Evolutionary conservation across 2,797 vertebrate species (phyloP), one percentile per base, ranked within the genome.

Genomic region (Meriones psammophilus): DNA sequence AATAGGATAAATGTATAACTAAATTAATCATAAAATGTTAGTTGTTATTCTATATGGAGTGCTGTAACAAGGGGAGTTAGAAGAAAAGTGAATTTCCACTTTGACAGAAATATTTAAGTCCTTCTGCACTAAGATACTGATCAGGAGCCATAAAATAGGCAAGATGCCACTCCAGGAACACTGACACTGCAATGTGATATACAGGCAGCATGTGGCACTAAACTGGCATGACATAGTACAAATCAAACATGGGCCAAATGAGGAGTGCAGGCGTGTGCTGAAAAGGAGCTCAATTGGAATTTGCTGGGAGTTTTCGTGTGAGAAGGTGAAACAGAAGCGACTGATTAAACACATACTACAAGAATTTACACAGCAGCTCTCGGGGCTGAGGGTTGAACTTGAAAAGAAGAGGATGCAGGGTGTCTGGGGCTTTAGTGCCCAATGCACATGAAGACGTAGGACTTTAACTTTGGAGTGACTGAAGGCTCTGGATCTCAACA

Each of bases 21-120:
- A 89, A 85, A 96, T 78, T 64, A 76, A 89, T n/a, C 58, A 79
- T 50, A 50, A 94, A 92, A 42, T 94, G 92, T 58, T 73, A 84
- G 4, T n/a, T 89, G 26, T 8, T 28, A 66, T 33, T 91, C 39
- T 58, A 14, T 50, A 7, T 13, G 71, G 83, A 93, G 46, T 5
- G 79, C 42, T 17, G 20, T 60, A 5, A 22, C 87, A 96, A n/a
- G 15, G 22, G 68, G 30, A 58, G 0, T 68, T 84, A 94, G 42
- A 12, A 6, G 73, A 94, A 76, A 78, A 17, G 1, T 60, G 15
- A 88, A 77, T 76, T 90, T 96, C 74, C 18, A 87, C 54, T 88
- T 88, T 83, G 36, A 96, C 20, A 95, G 73, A 62, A 84, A 91
- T 69, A 66, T 95, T 58, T 74, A 20, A 73, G 33, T n/a, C 83